Base-by-base conservation (phyloP, 1,140 invertebrate species). In the Apolygus lucorum region DNA sequence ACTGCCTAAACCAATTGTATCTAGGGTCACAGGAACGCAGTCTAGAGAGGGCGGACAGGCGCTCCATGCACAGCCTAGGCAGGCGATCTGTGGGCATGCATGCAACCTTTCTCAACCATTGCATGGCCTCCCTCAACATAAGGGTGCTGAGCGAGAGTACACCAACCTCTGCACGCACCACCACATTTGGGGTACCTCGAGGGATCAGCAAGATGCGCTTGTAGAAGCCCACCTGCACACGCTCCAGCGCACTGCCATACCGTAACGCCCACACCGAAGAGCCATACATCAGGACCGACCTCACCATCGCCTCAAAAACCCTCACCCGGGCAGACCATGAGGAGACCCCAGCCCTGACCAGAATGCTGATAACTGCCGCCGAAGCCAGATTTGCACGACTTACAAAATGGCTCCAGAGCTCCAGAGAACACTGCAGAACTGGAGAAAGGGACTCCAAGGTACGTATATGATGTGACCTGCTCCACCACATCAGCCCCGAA, bases 401-500 rank as follows among this genome's bases (percentile, higher is more conserved):
- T 8, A 62, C 4, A n/a, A 62, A 21, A 22, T 62, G 54, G 8
- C 24, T 22, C 4, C 17, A 62, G n/a, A 25, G 54, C 54, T 21
- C 14, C 17, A 13, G 63, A 26, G n/a, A 67, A 42, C 2, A 42
- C n/a, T 2, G n/a, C 34, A 4, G 65, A 67, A n/a, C 34, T 29
- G 8, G 34, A 67, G 27, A 42, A 42, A 4, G 34, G 65, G 2
- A 67, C 28, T 34, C 65, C 28, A 2, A 67, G 27, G 62, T 63
- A 63, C 22, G 17, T 59, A 26, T 4, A 68, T 2, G 34, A 42
- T 4, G 34, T 8, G 17, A 42, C 34, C 34, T 42, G 17, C 34
- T 42, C 34, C 34, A 42, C 34, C 34, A 8, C 34, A 4, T 4
- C 34, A 42, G 4, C 17, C 34, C 34, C 34, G 4, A 42, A 42